Evolutionary conservation across 2,888 invertebrate species (phyloP).

Genomic region (Drosophila putrida): DNA sequence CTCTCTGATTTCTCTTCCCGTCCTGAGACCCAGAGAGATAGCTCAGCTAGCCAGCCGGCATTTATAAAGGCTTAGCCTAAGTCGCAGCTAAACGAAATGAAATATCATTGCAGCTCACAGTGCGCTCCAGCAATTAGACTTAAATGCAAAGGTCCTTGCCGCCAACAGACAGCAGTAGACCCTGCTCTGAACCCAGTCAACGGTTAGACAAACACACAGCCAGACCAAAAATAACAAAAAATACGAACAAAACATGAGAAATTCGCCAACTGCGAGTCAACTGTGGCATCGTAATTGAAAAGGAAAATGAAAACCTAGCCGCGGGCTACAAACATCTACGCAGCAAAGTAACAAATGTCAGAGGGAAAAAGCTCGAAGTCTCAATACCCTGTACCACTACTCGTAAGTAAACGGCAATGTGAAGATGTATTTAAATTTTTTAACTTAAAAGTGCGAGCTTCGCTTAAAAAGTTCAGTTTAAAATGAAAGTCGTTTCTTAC

Average conservation of each 20-base stretch:
- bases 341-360: conserved; percentile 3
- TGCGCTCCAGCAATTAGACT: conserved; percentile 69
- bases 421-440: neutral
- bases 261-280: conserved; percentile 67
- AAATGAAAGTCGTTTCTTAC: too few species aligned
- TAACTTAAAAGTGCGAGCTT: neutral
- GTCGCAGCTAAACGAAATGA: conserved; percentile 59
- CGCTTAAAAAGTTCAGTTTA: neutral
- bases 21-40: conserved; percentile 17
- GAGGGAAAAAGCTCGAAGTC: neutral
- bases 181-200: conserved; percentile 24
- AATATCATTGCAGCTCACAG: conserved; percentile 67
- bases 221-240: conserved; percentile 36
- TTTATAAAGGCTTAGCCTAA: conserved; percentile 64
- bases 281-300: conserved; percentile 70
- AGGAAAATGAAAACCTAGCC: conserved; percentile 74
- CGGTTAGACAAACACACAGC: conserved; percentile 58
- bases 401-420: neutral
- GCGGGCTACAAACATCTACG: conserved; percentile 49
- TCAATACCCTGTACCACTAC: neutral
- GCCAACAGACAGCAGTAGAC: conserved; percentile 29
- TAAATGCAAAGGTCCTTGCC: conserved; percentile 65
- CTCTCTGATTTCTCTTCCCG: conserved; percentile 8
- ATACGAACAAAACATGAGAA: conserved; percentile 61
- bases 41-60: conserved; percentile 36